phyloP scores from a whole-genome alignment of 1,140 invertebrate species.

The Drosophila pseudoobscura region DNA sequence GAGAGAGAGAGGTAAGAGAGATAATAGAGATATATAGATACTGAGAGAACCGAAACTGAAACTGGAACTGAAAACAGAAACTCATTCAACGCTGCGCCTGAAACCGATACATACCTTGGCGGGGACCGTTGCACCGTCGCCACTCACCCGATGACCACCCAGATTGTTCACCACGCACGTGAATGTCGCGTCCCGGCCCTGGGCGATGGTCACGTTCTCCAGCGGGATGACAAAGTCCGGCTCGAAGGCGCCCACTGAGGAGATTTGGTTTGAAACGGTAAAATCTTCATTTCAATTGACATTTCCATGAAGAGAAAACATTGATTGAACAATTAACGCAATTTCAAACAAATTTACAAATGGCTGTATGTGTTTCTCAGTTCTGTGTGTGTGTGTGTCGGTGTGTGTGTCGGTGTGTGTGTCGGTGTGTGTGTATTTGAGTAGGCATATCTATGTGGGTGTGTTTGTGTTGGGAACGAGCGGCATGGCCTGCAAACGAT shows the following conservation, averaged over 20 bases:
- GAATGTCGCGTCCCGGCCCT: constrained; percentile 93
- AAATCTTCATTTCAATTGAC: constrained; percentile 79
- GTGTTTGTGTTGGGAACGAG: constrained; percentile 1
- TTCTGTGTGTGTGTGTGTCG: not conserved
- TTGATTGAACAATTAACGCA: constrained; percentile 76
- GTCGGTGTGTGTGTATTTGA: not conserved
- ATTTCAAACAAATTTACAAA: constrained; percentile 49
- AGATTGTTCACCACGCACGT: constrained; percentile 95
- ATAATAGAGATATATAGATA: not conserved
- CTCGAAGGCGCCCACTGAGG: constrained; percentile 86
- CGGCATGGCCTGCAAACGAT: constrained; percentile 48
- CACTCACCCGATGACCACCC: constrained; percentile 96
- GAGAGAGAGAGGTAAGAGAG: not conserved
- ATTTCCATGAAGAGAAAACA: constrained; percentile 74
- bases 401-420: constrained; percentile 7
- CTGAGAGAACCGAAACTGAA: constrained; percentile 3
- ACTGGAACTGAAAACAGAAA: not conserved
- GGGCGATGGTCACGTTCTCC: constrained; percentile 93
- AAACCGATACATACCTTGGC: constrained; percentile 90
- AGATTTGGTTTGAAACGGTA: constrained; percentile 83
- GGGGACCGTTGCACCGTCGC: constrained; percentile 87
- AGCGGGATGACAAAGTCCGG: constrained; percentile 93
- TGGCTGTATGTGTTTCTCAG: constrained; percentile 6
- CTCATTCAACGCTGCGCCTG: constrained; percentile 63
- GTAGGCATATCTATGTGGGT: not conserved